phyloP scores from a whole-genome alignment of 2,113 vertebrate species.

The Piaya cayana region DNA sequence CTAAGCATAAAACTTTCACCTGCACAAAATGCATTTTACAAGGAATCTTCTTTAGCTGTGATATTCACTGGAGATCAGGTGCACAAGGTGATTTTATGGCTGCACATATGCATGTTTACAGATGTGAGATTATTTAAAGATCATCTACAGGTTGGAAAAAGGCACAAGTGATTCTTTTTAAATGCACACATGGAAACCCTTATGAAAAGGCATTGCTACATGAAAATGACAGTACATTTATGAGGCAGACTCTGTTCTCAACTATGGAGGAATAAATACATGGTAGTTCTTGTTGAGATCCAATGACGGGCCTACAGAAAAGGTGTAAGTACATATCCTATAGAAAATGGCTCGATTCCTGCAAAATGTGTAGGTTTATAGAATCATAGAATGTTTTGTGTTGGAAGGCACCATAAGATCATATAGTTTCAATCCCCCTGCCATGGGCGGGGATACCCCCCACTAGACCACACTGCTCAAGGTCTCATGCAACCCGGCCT shows the following conservation, averaged over 20 bases:
- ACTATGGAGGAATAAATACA: not conserved
- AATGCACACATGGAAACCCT: fast-evolving
- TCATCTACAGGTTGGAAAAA: not conserved
- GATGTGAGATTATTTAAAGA: not conserved
- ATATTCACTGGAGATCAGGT: not conserved
- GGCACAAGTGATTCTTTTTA: not conserved
- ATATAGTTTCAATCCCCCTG: too few species aligned
- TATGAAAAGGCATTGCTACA: not conserved
- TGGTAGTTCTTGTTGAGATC: not conserved
- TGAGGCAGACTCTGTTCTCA: not conserved
- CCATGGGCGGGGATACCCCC: too few species aligned
- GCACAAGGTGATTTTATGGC: not conserved
- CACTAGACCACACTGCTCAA: too few species aligned
- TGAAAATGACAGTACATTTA: not conserved
- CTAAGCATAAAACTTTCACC: not conserved
- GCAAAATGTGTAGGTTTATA: not conserved
- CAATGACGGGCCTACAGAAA: not conserved
- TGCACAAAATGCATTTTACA: not conserved
- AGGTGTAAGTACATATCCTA: not conserved
- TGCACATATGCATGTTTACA: not conserved
- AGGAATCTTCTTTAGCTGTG: not conserved
- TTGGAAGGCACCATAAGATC: too few species aligned
- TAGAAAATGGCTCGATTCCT: not conserved
- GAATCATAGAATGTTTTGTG: too few species aligned
- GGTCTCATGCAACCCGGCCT: too few species aligned